Base-by-base conservation (phyloP, 2,797 vertebrate species). In the Helarctos malayanus region DNA sequence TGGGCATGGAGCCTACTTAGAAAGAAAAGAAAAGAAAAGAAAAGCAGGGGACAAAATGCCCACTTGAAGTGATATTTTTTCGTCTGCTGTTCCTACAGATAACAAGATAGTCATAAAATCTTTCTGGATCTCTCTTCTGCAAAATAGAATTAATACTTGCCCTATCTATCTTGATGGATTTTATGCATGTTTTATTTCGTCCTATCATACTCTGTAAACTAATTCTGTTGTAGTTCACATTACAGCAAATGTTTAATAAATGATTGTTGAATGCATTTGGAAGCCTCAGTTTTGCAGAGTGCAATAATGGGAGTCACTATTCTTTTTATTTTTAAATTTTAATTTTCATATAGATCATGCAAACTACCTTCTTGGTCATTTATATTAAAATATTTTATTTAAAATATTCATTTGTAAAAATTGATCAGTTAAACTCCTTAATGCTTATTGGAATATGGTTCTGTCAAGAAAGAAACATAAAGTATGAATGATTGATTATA, bases 171-270 rank as follows among this genome's bases (percentile, higher is more conserved):
- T 83, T 63, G 27, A 61, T 94, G n/a, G 13, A 18, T 54, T 96
- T 95, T 65, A 56, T 69, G 63, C 63, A 85, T 88, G 14, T 85
- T 83, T 89, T 94, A 63, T 97, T 93, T 95, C 41, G 68, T 83
- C 25, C 23, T 96, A 0, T 75, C 80, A 35, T 89, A 13, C 32
- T 19, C 29, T 91, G 54, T 96, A 81, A 63, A 89, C 32, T 92
- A 80, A 57, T 63, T 91, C 2, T 79, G 0, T 94, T 73, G 35
- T 91, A 65, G 59, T 90, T 94, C 57, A 88, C 23, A 15, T 76
- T 89, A 73, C 15, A 95, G 57, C 32, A 93, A 75, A 61, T 82
- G 35, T 78, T 81, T 94, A 84, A 25, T 71, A 93, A 93, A 23
- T 86, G 25, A 85, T 52, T 89, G 16, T 76, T 79, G 63, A 65